Base-by-base conservation (phyloP, 2,888 invertebrate genomes). In the Crossocerus cetratus region DNA sequence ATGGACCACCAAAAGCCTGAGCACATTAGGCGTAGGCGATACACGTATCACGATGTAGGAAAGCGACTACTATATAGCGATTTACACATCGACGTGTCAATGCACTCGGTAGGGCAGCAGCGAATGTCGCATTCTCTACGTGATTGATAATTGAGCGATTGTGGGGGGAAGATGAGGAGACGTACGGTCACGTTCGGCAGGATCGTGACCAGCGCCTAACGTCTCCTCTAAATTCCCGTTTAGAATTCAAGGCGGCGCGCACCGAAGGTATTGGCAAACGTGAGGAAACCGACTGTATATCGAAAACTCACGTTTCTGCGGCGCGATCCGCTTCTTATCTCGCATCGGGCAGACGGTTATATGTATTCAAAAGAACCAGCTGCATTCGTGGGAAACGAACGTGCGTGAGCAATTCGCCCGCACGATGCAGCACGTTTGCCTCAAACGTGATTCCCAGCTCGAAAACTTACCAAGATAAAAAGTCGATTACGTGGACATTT, bases 381-480 rank as follows among this genome's bases (percentile, higher is more conserved):
- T 45, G 8, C 53, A 16, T 56, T 75, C 72, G 60, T 61, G 68
- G 65, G 67, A 70, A 65, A 65, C 44, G 44, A 49, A 44, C 62
- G 60, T 62, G 59, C 64, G 69, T 64, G 59, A 13, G 43, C 18
- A 23, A n/a, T 16, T 32, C 62, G 56, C 8, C 42, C 11, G 45
- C 43, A 55, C 45, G 73, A 65, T 60, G 69, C 65, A 67, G 76
- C 79, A 80, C 80, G 81, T 83, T 84, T 68, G 65, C 67, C 56
- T 71, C 76, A 80, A 84, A 85, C 81, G 82, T 83, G 84, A 83
- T 78, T 78, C 72, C 59, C 66, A 70, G 65, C 68, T 23, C 55
- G 62, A 69, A 76, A 74, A 79, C 55, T 61, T 64, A 54, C 59
- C 23, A 60, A 53, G 76, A 82, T 79, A 81, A 82, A 70, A 67